Evolutionary conservation across 1,140 invertebrate genomes (phyloP).

Genomic region (Xylocopa sonorina): DNA sequence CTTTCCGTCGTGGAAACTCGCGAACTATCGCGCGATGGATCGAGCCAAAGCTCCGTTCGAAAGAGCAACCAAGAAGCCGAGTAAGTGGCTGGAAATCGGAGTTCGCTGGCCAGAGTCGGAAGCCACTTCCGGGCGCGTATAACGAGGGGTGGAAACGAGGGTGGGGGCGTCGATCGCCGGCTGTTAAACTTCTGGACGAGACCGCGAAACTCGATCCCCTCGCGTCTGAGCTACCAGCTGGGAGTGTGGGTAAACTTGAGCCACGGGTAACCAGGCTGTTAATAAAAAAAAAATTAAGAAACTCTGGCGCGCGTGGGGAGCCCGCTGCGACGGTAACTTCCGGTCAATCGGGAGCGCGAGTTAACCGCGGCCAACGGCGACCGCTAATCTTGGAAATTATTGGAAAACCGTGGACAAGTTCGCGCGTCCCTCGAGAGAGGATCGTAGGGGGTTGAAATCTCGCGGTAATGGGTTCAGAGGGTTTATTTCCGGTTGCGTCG

Average conservation of each 20-base stretch:
- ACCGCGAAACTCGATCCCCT: conserved; percentile 9
- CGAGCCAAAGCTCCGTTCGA: neutral
- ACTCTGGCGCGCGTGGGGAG: neutral
- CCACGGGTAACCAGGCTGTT: neutral
- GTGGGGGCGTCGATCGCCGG: conserved; percentile 2
- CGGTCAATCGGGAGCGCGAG: neutral
- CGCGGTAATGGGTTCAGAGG: neutral
- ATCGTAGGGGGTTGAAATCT: conserved; percentile 40
- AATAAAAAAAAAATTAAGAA: conserved; percentile 52
- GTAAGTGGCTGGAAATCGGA: conserved; percentile 2
- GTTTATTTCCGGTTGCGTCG: conserved; percentile 2
- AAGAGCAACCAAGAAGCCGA: neutral
- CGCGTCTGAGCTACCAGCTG: neutral
- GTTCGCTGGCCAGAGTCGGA: fast-evolving
- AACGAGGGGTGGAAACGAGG: conserved; percentile 1
- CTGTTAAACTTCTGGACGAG: neutral
- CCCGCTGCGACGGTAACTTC: neutral
- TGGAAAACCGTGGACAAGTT: conserved; percentile 55
- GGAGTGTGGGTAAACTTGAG: neutral
- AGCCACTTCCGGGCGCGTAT: neutral
- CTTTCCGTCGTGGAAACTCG: neutral
- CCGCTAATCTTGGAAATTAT: conserved; percentile 61
- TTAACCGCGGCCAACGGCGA: conserved; percentile 43
- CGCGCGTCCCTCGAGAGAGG: conserved; percentile 31
- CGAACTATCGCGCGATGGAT: no score